Percentiles rank a stretch among this genome's conserved stretches.
Conservation (phyloP, 2,888 invertebrate genomes). For the Rapana venosa region DNA sequence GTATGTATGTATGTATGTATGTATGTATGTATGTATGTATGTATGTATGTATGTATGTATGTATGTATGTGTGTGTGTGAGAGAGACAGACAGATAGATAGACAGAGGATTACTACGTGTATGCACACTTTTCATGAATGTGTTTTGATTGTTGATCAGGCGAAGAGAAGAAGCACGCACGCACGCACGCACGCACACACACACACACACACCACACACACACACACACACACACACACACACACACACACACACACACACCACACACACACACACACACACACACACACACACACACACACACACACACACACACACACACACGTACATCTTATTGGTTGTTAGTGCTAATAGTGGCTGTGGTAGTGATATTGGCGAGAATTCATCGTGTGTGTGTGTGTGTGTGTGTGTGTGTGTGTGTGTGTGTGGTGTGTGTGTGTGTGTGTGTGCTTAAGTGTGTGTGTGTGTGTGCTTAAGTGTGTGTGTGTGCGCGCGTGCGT, state of each 20-base stretch:
- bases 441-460: not conserved
- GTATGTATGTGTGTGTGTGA: conserved; percentile 1
- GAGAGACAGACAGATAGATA: not conserved
- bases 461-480: not conserved
- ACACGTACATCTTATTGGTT: not conserved
- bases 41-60: not conserved
- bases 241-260: too few species aligned
- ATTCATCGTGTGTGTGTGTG: not conserved
- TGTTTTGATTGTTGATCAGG: not conserved
- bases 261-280: too few species aligned
- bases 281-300: too few species aligned
- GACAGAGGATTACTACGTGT: not conserved
- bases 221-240: too few species aligned
- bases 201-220: not conserved
- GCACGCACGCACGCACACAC: not conserved
- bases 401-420: not conserved
- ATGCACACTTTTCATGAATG: not conserved
- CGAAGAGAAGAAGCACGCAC: not conserved
- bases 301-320: too few species aligned
- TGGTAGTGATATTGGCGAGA: too few species aligned
- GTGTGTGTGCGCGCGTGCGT: not conserved
- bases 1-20: not conserved
- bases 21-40: not conserved
- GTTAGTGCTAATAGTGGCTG: too few species aligned
- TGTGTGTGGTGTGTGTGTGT: not conserved